Evolutionary conservation across 2,888 invertebrate genomes (phyloP).

Genomic region (Cheilosia vernalis): DNA sequence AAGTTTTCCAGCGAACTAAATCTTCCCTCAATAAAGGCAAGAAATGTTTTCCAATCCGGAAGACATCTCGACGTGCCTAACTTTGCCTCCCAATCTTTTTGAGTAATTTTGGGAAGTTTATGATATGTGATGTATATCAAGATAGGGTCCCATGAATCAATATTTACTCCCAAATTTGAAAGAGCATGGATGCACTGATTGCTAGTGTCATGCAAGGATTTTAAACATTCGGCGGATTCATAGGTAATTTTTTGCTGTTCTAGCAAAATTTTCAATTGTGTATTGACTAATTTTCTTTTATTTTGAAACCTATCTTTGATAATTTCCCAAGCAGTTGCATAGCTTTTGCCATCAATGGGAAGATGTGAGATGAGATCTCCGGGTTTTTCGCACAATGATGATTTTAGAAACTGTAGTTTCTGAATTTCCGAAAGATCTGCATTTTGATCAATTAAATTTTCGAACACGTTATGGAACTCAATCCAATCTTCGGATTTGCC

Average conservation of each 20-base stretch:
- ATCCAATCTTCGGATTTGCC: slow-evolving; percentile 8
- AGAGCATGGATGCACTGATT: slow-evolving; percentile 28
- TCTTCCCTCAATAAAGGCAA: too few relatives aligned
- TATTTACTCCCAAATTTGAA: neutral
- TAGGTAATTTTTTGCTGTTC: slow-evolving; percentile 11
- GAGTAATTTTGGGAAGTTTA: neutral
- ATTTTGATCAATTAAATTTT: slow-evolving; percentile 28
- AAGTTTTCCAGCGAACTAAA: too few relatives aligned
- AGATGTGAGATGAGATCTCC: too few relatives aligned
- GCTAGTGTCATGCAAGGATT: slow-evolving; percentile 20
- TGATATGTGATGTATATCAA: slow-evolving; percentile 1
- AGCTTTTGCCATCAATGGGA: slow-evolving; percentile 18
- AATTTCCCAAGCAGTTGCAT: slow-evolving; percentile 26
- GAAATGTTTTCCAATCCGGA: too few relatives aligned
- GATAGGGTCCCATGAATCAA: slow-evolving; percentile 37
- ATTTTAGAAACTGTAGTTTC: slow-evolving; percentile 29
- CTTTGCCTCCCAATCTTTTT: too few relatives aligned
- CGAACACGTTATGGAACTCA: slow-evolving; percentile 35
- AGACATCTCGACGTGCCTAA: too few relatives aligned
- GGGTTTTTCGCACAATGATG: slow-evolving; percentile 1
- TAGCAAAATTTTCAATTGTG: slow-evolving; percentile 24
- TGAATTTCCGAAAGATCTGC: slow-evolving; percentile 30
- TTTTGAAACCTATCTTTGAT: slow-evolving; percentile 27
- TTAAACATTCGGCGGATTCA: slow-evolving; percentile 11
- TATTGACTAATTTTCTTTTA: slow-evolving; percentile 40